Percentiles rank a stretch among this genome's conserved stretches.
Conservation (phyloP, 2,888 invertebrate species). For the Dynastes grantii region DNA sequence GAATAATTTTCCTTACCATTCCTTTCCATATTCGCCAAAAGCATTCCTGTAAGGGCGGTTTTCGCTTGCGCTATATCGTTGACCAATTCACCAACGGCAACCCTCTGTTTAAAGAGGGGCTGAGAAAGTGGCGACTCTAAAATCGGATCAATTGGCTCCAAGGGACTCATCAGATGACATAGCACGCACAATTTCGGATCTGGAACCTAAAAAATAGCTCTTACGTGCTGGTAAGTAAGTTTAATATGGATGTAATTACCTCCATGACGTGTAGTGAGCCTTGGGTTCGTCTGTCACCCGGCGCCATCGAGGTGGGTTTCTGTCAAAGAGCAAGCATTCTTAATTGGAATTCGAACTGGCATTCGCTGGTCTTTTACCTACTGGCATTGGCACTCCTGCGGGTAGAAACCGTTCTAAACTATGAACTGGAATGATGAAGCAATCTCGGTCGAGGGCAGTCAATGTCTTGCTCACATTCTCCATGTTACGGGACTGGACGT, state of each 20-base stretch:
- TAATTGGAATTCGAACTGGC: constrained; percentile 33
- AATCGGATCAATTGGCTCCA: constrained; percentile 89
- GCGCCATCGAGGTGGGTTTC: constrained; percentile 65
- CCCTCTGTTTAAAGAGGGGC: constrained; percentile 84
- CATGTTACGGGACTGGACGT: constrained; percentile 59
- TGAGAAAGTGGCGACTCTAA: constrained; percentile 88
- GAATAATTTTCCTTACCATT: constrained; percentile 74
- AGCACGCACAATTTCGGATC: constrained; percentile 92
- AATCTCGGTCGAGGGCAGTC: constrained; percentile 89
- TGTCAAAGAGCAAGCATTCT: constrained; percentile 55
- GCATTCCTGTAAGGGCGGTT: constrained; percentile 85
- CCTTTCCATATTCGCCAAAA: constrained; percentile 92
- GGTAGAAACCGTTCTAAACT: constrained; percentile 91
- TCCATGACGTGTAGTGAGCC: constrained; percentile 69
- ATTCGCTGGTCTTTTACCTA: constrained; percentile 62
- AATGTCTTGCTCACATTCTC: constrained; percentile 75
- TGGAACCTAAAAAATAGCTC: constrained; percentile 73
- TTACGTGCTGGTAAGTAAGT: too few relatives aligned
- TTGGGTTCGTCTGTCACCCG: constrained; percentile 64
- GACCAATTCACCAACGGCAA: constrained; percentile 84
- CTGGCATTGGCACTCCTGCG: constrained; percentile 87
- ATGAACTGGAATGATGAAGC: constrained; percentile 94
- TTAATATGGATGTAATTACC: constrained; percentile 57
- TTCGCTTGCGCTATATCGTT: constrained; percentile 84
- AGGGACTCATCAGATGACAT: constrained; percentile 91